Evolutionary conservation across 2,888 invertebrate genomes (phyloP).

Genomic region (Rugalucina vietnamica): DNA sequence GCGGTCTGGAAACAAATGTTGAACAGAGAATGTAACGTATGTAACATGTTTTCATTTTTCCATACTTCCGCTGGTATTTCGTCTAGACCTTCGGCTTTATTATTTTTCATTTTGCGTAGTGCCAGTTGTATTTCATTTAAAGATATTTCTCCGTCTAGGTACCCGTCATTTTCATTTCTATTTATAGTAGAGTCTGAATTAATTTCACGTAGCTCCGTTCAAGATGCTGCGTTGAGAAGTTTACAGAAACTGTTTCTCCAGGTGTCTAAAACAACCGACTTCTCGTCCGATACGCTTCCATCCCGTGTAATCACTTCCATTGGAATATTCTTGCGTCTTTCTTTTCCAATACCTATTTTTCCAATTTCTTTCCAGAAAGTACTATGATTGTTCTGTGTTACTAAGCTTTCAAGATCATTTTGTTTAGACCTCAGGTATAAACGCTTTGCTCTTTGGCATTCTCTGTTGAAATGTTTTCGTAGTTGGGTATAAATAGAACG

Average conservation of each 20-base stretch:
- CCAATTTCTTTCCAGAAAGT: neutral
- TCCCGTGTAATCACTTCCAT: neutral
- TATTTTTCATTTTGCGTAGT: neutral
- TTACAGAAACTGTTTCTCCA: neutral
- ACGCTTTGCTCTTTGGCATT: too few species aligned
- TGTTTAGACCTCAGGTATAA: neutral
- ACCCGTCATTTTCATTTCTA: neutral
- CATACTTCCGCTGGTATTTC: neutral
- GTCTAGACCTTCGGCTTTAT: neutral
- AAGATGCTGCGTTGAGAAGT: neutral
- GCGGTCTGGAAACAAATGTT: neutral
- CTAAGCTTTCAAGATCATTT: neutral
- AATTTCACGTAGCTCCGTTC: neutral
- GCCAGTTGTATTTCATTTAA: neutral
- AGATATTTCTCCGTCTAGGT: neutral
- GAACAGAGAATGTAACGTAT: neutral
- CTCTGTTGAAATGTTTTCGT: too few species aligned
- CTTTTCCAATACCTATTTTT: neutral
- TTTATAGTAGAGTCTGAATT: neutral
- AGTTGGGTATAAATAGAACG: too few species aligned
- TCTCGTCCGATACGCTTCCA: neutral
- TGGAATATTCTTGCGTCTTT: neutral
- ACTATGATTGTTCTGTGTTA: neutral
- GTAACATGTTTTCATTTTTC: neutral
- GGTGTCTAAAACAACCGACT: neutral